A percentile compares a stretch with the other conserved stretches of the same genome.
phyloP scores from a whole-genome alignment of 2,797 vertebrate species.

The Coracias cyanogaster region DNA sequence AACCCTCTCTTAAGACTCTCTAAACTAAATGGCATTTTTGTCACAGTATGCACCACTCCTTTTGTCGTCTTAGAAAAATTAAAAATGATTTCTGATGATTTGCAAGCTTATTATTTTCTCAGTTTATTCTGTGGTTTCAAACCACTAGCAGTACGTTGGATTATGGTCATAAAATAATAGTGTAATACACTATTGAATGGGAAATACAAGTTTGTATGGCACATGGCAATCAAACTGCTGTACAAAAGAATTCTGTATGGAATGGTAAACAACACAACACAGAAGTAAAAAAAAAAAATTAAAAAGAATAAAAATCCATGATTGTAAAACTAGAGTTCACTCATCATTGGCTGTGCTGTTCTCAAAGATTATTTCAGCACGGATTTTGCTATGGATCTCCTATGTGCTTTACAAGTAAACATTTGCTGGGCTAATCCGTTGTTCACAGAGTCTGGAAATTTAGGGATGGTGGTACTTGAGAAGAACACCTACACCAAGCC shows the following conservation, averaged over 20 bases:
- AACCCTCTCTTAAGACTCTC: neutral
- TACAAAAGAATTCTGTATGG: neutral
- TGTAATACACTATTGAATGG: neutral
- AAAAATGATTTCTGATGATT: neutral
- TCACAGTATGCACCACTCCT: neutral
- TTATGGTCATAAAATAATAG: neutral
- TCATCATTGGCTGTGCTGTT: neutral
- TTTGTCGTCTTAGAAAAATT: neutral
- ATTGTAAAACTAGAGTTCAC: neutral
- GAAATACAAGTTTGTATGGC: neutral
- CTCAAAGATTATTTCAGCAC: neutral
- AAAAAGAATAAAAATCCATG: neutral
- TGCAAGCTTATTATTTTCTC: neutral
- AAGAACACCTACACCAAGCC: neutral
- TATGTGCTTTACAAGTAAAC: neutral
- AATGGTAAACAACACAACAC: neutral
- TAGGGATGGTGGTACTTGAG: neutral
- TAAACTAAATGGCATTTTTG: neutral
- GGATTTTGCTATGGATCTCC: neutral
- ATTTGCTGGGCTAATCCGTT: neutral
- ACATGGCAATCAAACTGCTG: neutral
- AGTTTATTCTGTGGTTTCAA: neutral
- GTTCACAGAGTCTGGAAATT: neutral
- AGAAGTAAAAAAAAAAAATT: neutral
- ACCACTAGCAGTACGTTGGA: neutral